These are phyloP conservation scores for Turdus rufiventris DNA, from an alignment of 2,113 vertebrate genomes.

Conservation along the genomic window DNA sequence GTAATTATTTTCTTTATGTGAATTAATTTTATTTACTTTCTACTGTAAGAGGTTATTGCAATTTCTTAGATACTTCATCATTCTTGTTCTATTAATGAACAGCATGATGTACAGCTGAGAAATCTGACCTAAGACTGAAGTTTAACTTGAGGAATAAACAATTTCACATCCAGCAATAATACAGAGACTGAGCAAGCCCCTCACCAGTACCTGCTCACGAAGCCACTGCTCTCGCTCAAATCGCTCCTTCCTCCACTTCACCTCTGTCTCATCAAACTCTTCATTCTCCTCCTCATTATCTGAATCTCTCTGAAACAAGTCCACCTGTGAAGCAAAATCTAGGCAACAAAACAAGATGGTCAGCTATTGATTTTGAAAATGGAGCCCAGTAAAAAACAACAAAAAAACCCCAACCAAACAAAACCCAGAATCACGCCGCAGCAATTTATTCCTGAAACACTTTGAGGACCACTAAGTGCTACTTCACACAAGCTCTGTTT, in stretches of 20 bases:
- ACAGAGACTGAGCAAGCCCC: not conserved
- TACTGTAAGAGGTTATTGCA: not conserved
- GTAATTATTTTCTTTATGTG: not conserved
- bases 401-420: rapidly evolving
- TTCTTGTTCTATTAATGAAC: not conserved
- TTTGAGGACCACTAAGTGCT: not conserved
- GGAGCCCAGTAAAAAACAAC: not conserved
- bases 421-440: rapidly evolving
- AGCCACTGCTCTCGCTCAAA: constrained; percentile 94
- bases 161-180: not conserved
- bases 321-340: constrained; percentile 78
- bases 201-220: constrained; percentile 82
- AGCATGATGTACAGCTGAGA: not conserved
- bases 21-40: not conserved
- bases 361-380: not conserved
- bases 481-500: not conserved
- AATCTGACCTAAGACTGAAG: not conserved
- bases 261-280: constrained; percentile 81
- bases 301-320: constrained; percentile 73
- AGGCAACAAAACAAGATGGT: not conserved
- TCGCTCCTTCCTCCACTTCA: constrained; percentile 86
- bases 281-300: constrained; percentile 82
- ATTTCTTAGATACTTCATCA: not conserved
- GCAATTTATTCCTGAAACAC: not conserved
- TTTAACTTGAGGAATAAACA: not conserved